Percentiles rank a stretch among this genome's conserved stretches.
phyloP scores from a whole-genome alignment of 2,113 vertebrate species.

The Festucalex cinctus region DNA sequence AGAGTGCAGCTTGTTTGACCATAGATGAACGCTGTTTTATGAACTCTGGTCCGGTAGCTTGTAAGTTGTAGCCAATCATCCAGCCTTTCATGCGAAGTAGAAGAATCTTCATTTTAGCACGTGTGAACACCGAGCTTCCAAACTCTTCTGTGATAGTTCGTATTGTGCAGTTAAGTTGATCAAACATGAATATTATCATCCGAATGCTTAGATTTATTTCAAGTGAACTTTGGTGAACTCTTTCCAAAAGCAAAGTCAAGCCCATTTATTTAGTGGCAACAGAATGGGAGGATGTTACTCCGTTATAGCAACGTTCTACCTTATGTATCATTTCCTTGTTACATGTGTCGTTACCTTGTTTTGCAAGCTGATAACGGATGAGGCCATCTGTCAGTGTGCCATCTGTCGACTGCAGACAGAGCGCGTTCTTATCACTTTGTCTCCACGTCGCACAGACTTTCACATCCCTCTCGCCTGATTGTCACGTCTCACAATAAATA shows the following conservation, averaged over 20 bases:
- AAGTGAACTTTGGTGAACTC: not conserved
- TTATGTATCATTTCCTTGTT: slow-evolving; percentile 23
- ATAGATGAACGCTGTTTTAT: not conserved
- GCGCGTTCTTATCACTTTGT: slow-evolving; percentile 16
- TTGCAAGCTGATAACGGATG: slow-evolving; percentile 3
- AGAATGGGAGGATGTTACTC: not conserved
- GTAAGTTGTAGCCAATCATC: not conserved
- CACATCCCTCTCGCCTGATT: not conserved
- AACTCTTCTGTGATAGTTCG: not conserved
- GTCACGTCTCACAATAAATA: not conserved
- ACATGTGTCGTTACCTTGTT: slow-evolving; percentile 3
- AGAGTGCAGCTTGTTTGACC: not conserved
- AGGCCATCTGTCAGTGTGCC: slow-evolving; percentile 10
- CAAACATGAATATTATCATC: not conserved
- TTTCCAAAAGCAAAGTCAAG: not conserved
- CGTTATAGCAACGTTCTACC: slow-evolving; percentile 1
- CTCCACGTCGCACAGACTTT: not conserved
- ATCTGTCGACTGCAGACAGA: slow-evolving; percentile 6
- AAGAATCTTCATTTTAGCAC: too few relatives aligned
- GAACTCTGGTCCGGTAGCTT: not conserved
- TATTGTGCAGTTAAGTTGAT: not conserved
- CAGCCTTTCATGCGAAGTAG: too few relatives aligned
- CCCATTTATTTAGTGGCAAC: slow-evolving; percentile 37
- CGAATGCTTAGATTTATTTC: too few relatives aligned
- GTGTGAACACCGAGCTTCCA: not conserved